phyloP scores from a whole-genome alignment of 2,797 vertebrate species.

The Pseudotriccus pelzelni region DNA sequence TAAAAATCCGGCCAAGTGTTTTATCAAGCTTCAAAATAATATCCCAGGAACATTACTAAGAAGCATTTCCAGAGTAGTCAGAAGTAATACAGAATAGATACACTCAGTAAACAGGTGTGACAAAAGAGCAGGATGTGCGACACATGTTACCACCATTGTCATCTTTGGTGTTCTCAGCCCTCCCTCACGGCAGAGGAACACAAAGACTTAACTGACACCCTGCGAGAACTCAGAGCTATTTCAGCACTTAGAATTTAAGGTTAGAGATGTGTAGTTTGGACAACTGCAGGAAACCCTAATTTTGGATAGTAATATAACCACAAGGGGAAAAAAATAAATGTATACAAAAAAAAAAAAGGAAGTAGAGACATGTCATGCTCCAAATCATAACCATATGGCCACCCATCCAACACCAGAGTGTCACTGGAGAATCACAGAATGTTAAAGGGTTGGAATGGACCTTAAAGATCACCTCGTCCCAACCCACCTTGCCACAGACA shows the following conservation, averaged over 20 bases:
- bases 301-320: not conserved
- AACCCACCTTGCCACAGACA: not conserved
- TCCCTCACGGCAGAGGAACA: not conserved
- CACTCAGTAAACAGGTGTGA: not conserved
- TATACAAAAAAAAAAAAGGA: accelerated
- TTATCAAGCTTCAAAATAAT: not conserved
- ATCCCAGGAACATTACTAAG: not conserved
- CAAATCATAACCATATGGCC: not conserved
- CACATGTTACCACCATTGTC: not conserved
- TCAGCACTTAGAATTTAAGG: not conserved
- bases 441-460: not conserved
- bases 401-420: not conserved
- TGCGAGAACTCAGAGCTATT: slow-evolving; percentile 12
- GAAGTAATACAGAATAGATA: not conserved
- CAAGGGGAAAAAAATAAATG: not conserved
- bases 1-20: not conserved
- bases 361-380: not conserved
- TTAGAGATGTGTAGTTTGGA: not conserved
- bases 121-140: not conserved
- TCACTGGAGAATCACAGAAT: not conserved
- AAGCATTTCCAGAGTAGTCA: not conserved
- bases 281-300: not conserved
- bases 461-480: not conserved
- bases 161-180: not conserved
- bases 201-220: not conserved